Percentiles rank a stretch among this genome's conserved stretches.
Conservation (phyloP, 2,113 vertebrate genomes). For the Scophthalmus maximus region DNA sequence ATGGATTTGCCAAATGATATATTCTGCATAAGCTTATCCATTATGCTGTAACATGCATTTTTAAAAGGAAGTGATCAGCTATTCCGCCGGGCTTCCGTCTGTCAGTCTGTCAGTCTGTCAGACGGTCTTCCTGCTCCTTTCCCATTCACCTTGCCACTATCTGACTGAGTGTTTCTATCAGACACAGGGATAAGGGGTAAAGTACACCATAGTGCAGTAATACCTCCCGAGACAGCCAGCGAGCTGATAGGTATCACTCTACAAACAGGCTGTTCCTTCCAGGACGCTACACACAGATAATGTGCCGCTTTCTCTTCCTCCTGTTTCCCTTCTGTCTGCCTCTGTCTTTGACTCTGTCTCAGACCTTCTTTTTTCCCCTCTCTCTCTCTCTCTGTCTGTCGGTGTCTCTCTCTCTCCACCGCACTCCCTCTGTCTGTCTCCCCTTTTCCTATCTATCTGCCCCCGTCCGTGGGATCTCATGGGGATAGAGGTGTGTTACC, state of each 20-base stretch:
- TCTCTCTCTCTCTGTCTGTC: constrained; percentile 9
- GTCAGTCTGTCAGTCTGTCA: constrained; percentile 59
- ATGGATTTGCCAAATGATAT: background rate
- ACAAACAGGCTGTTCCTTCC: constrained; percentile 77
- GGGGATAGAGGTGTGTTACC: constrained; percentile 70
- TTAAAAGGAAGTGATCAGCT: constrained; percentile 40
- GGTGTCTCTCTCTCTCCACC: constrained; percentile 11
- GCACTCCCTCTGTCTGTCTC: constrained; percentile 4
- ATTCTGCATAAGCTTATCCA: constrained; percentile 11
- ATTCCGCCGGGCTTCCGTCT: constrained; percentile 52
- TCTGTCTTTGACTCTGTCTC: constrained; percentile 58
- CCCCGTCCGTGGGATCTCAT: constrained; percentile 61
- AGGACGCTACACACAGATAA: constrained; percentile 71
- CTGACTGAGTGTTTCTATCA: constrained; percentile 68
- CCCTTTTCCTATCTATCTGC: constrained; percentile 59
- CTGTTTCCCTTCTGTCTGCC: constrained; percentile 47
- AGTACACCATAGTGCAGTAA: constrained; percentile 75
- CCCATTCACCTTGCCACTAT: constrained; percentile 74
- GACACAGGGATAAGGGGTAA: constrained; percentile 63
- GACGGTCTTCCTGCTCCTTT: constrained; percentile 51
- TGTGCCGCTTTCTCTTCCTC: constrained; percentile 53
- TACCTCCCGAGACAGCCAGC: constrained; percentile 75
- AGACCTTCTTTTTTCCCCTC: constrained; percentile 4
- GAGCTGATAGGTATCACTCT: constrained; percentile 81
- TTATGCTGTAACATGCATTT: constrained; percentile 24